A percentile compares a stretch with the other conserved stretches of the same genome.
phyloP scores from a whole-genome alignment of 2,113 vertebrate genomes.

The Chiloscyllium plagiosum region DNA sequence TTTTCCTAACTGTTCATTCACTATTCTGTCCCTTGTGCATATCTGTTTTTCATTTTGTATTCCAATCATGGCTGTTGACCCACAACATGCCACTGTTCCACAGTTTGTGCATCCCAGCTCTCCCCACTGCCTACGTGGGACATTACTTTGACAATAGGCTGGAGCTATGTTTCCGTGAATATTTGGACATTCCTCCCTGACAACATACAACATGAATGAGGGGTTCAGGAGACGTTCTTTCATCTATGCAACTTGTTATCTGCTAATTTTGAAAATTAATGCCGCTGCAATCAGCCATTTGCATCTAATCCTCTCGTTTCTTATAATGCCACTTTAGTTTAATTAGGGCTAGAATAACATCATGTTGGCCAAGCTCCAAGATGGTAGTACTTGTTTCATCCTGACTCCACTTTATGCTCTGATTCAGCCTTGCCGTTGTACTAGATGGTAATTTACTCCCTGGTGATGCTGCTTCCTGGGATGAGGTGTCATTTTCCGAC shows the following conservation, averaged over 20 bases:
- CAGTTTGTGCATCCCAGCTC: background rate
- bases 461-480: constrained; percentile 17
- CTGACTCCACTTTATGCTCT: background rate
- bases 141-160: background rate
- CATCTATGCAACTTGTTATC: background rate
- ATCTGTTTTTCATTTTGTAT: background rate
- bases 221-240: background rate
- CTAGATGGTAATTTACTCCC: constrained; percentile 18
- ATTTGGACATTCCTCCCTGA: background rate
- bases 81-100: background rate
- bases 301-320: too few relatives aligned
- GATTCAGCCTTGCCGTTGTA: constrained; percentile 4
- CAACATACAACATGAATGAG: background rate
- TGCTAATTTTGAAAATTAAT: background rate
- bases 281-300: background rate
- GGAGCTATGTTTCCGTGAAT: too few relatives aligned
- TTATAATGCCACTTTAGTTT: constrained; percentile 21
- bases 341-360: constrained; percentile 18
- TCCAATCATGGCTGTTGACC: background rate
- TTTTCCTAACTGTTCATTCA: background rate
- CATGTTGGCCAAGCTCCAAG: constrained; percentile 12
- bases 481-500: constrained; percentile 25
- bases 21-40: background rate
- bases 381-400: background rate
- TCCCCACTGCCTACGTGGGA: background rate